phyloP scores from a whole-genome alignment of 2,113 vertebrate species.

The Mesocricetus auratus region DNA sequence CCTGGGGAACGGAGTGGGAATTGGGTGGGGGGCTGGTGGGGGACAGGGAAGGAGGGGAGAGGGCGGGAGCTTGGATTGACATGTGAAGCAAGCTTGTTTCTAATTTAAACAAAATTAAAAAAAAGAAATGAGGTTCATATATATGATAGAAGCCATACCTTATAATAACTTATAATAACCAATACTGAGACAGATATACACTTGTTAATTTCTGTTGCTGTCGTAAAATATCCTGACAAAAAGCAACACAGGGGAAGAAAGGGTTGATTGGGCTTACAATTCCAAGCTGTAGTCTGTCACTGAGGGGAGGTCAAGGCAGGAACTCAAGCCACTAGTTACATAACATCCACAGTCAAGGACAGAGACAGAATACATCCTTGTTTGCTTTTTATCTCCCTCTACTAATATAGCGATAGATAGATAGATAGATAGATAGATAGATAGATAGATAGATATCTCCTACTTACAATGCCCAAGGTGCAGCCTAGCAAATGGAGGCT shows the following conservation, averaged over 20 bases:
- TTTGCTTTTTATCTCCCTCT: too few species aligned
- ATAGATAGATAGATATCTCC: not conserved
- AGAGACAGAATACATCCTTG: not conserved
- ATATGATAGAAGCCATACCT: conserved; percentile 11
- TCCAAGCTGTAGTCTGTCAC: not conserved
- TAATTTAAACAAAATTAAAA: too few species aligned
- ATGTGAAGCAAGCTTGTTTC: too few species aligned
- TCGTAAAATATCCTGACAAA: not conserved
- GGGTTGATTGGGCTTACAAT: not conserved
- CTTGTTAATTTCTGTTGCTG: not conserved
- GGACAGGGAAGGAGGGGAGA: too few species aligned
- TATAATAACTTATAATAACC: not conserved
- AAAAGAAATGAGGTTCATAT: not conserved
- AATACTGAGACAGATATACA: not conserved
- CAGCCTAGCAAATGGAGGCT: not conserved
- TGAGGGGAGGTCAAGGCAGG: not conserved
- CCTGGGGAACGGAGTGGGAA: too few species aligned
- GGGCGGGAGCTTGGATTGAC: too few species aligned
- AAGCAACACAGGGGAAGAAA: too few species aligned
- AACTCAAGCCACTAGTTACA: not conserved
- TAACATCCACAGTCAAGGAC: not conserved
- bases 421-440: too few species aligned
- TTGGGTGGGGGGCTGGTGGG: too few species aligned
- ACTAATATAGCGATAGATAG: not conserved
- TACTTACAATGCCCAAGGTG: not conserved